Conservation (phyloP, 2,888 invertebrate species). For the Chrysolina haemoptera region DNA sequence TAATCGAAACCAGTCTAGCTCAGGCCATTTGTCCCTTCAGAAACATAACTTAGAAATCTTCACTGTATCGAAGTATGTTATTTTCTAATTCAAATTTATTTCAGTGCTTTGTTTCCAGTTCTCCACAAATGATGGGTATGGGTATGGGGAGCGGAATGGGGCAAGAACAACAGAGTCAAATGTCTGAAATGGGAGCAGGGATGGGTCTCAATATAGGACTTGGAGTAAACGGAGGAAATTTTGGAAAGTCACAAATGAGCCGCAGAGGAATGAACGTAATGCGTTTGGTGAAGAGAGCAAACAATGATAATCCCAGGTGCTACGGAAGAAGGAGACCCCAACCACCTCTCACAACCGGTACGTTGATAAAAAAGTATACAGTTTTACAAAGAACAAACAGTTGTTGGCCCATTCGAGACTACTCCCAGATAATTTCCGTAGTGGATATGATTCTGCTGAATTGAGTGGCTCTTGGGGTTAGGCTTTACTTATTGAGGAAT, state of each 20-base stretch:
- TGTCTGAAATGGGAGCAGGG: slow-evolving; percentile 15
- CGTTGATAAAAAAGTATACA: background rate
- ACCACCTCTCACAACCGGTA: background rate
- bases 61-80: no score
- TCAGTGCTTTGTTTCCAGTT: background rate
- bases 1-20: no score
- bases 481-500: no score
- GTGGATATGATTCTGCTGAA: background rate
- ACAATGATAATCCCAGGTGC: background rate
- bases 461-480: no score
- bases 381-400: background rate
- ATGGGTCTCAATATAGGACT: slow-evolving; percentile 21
- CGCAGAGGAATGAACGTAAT: background rate
- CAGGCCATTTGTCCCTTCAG: no score
- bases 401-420: background rate
- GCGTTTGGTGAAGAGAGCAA: background rate
- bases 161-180: slow-evolving; percentile 19
- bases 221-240: slow-evolving; percentile 13
- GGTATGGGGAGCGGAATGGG: slow-evolving; percentile 6
- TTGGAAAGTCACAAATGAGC: slow-evolving; percentile 13
- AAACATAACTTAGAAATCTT: no score
- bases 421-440: no score
- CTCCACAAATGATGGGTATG: slow-evolving; percentile 13
- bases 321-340: slow-evolving; percentile 12
- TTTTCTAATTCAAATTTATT: background rate